These are phyloP conservation scores for Taeniopygia guttata DNA, from an alignment of 2,797 vertebrate species.

Conservation along the genomic window DNA sequence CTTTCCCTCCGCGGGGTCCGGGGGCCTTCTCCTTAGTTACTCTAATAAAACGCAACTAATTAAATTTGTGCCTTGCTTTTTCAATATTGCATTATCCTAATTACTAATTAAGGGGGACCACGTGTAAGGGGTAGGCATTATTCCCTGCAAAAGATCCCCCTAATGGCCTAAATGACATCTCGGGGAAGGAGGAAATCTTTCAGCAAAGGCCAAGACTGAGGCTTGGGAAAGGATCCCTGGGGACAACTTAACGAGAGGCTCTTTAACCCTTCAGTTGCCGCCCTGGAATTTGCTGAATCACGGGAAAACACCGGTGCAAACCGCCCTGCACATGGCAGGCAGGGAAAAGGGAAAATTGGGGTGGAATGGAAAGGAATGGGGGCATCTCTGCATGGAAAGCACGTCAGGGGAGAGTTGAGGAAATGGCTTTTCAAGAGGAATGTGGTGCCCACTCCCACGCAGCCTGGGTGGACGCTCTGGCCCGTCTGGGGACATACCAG, in stretches of 20 bases:
- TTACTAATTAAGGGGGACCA: constrained; percentile 23
- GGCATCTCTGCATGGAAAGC: background rate
- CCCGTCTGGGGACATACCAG: background rate
- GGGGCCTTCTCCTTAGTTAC: constrained; percentile 24
- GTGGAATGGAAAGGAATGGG: background rate
- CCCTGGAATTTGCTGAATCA: background rate
- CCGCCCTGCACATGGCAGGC: accelerated
- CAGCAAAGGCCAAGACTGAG: constrained; percentile 1
- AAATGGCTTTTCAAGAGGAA: background rate
- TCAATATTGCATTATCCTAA: constrained; percentile 13
- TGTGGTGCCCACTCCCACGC: background rate
- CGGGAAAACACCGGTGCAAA: accelerated
- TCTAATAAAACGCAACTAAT: constrained; percentile 39
- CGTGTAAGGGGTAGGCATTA: background rate
- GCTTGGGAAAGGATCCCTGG: background rate
- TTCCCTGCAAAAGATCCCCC: constrained; percentile 25
- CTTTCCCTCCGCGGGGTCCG: background rate
- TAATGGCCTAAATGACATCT: constrained; percentile 31
- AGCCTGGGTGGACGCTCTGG: background rate
- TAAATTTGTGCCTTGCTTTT: constrained; percentile 31
- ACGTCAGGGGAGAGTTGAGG: accelerated
- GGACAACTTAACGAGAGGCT: background rate
- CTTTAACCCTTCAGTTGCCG: background rate
- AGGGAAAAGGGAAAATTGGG: background rate
- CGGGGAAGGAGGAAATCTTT: constrained; percentile 30